A percentile compares a stretch with the other conserved stretches of the same genome.
These are phyloP conservation scores for Mustelus asterias DNA, from an alignment of 2,113 vertebrate species.

Conservation along the genomic window DNA sequence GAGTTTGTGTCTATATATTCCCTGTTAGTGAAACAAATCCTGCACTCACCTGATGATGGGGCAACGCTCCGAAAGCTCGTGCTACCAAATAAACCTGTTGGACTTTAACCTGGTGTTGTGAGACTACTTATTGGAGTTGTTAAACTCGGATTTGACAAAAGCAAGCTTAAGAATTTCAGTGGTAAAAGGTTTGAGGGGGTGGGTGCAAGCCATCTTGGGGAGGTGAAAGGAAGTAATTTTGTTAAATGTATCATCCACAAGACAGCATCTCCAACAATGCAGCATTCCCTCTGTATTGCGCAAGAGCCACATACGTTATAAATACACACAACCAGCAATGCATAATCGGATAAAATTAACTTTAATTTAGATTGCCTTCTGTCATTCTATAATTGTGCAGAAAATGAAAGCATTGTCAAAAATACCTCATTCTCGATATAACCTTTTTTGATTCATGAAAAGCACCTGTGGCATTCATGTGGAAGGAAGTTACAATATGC, in stretches of 20 bases:
- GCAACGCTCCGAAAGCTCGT: too few species aligned
- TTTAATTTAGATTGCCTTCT: not conserved
- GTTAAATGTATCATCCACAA: not conserved
- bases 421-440: not conserved
- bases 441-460: not conserved
- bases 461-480: not conserved
- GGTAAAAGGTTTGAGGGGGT: not conserved
- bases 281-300: not conserved
- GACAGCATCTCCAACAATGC: not conserved
- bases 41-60: too few species aligned
- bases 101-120: too few species aligned
- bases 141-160: not conserved
- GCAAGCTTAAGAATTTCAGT: not conserved
- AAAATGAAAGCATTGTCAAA: not conserved
- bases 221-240: not conserved
- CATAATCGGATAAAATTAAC: not conserved
- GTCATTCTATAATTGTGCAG: not conserved
- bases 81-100: too few species aligned
- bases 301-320: not conserved
- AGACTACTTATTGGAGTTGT: not conserved
- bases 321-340: not conserved
- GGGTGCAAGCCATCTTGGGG: not conserved
- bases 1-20: too few species aligned
- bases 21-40: too few species aligned
- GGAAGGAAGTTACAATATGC: not conserved